phyloP scores from a whole-genome alignment of 2,113 vertebrate genomes.

The Corythoichthys haematopterus region DNA sequence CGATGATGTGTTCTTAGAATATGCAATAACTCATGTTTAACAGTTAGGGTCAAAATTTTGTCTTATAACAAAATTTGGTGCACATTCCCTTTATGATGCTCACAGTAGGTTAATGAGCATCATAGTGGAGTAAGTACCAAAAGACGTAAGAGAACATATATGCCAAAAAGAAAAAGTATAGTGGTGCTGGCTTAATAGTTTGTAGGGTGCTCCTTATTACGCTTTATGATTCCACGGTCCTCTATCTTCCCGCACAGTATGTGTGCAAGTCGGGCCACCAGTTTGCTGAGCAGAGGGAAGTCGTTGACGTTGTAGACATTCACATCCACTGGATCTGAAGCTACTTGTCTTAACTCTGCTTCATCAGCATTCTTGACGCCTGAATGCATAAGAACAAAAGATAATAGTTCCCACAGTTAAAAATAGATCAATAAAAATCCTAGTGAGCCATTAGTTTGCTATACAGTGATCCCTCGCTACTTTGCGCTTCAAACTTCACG shows the following conservation, averaged over 20 bases:
- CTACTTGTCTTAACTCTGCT: conserved; percentile 83
- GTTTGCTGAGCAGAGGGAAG: conserved; percentile 83
- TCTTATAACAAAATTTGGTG: neutral
- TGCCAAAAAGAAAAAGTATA: neutral
- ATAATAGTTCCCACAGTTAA: too few species aligned
- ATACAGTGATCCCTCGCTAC: too few species aligned
- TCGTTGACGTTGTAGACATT: conserved; percentile 85
- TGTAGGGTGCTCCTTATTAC: conserved; percentile 37
- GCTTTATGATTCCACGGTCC: conserved; percentile 68
- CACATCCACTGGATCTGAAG: conserved; percentile 81
- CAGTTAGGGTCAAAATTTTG: neutral
- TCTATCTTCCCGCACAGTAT: conserved; percentile 83
- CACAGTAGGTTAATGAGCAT: neutral
- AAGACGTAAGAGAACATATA: neutral
- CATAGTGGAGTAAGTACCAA: neutral
- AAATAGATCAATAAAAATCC: too few species aligned
- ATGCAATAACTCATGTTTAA: neutral
- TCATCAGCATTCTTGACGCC: conserved; percentile 93
- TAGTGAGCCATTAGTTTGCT: too few species aligned
- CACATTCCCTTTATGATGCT: neutral
- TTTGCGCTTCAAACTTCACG: too few species aligned
- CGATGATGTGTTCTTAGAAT: neutral
- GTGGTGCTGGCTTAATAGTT: neutral
- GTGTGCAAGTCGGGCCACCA: conserved; percentile 77
- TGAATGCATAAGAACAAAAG: conserved; percentile 36